These are phyloP conservation scores for Yponomeuta malinellus DNA, from an alignment of 2,888 invertebrate genomes.

Conservation along the genomic window DNA sequence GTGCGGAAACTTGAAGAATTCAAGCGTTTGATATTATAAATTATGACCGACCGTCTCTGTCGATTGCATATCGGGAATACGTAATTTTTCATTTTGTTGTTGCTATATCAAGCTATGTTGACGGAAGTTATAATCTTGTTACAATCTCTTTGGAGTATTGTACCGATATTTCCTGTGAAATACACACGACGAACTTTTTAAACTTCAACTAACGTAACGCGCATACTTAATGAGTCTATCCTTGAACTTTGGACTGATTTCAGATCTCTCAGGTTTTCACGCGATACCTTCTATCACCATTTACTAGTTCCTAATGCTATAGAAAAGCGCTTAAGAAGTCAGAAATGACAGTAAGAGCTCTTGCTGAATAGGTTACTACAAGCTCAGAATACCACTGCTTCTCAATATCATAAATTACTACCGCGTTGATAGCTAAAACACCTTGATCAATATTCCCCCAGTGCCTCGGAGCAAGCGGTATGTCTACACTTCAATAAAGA, in stretches of 20 bases:
- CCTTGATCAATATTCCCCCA: constrained; percentile 56
- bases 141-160: not conserved
- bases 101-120: not conserved
- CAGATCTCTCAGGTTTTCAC: not conserved
- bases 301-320: not conserved
- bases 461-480: constrained; percentile 51
- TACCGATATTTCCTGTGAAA: not conserved
- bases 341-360: too few relatives aligned
- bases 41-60: not conserved
- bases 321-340: not conserved
- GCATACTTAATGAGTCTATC: not conserved
- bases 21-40: not conserved
- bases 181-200: not conserved
- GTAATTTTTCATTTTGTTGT: not conserved
- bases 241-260: not conserved
- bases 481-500: constrained; percentile 60
- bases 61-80: not conserved
- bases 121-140: not conserved
- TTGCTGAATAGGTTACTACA: too few relatives aligned
- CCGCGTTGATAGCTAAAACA: not conserved
- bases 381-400: not conserved
- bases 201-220: too few relatives aligned
- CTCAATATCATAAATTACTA: not conserved
- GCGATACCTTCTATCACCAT: too few relatives aligned
- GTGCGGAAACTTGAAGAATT: not conserved